Base-by-base conservation (phyloP, 35 echinoderm and acorn worm species). In the Apostichopus japonicus region DNA sequence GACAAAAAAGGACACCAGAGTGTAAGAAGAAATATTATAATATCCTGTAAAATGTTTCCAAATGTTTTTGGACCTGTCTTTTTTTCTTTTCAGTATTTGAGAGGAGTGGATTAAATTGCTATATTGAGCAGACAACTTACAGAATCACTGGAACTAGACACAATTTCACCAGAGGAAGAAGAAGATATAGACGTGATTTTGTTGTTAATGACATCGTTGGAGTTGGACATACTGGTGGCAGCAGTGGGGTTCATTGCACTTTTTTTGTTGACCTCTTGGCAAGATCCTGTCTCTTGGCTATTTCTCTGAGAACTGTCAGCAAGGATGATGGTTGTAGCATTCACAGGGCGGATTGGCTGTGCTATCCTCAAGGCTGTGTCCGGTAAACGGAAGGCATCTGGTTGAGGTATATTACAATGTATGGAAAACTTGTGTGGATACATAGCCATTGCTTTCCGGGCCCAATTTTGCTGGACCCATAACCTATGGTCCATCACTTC, bases 301-400 rank as follows among this genome's bases (percentile, higher is more conserved):
- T 54, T 53, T 10, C 51, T 10, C 79, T 83, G 11, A 83, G 79
- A 83, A 33, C 19, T 83, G 79, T 53, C 54, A 54, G 84, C 57
- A 23, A 71, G 53, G 58, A 87, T 56, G 58, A 87, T 87, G 56
- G 84, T 87, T 11, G 84, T 58, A 16, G 53, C 84, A 5, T 33
- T 33, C 27, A 33, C 27, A 33, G 27, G 27, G 27, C 27, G 27
- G 27, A 65, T 56, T 53, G 88, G 65, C 72, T 90, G 88, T 63
- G 88, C 88, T 90, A 90, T 90, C 88, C 88, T 90, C 25, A 90
- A 76, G 88, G 88, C 88, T 25, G 88, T 90, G 72, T 90, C 88
- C 67, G 84, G 84, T 27, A 87, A 19, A 22, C 19, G 10, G 61
- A 90, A 87, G 53, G 84, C 63, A 56, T 63, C 13, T 87, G 84